Evolutionary conservation across 1,140 invertebrate species (phyloP).

Genomic region (Oscheius sp.): DNA sequence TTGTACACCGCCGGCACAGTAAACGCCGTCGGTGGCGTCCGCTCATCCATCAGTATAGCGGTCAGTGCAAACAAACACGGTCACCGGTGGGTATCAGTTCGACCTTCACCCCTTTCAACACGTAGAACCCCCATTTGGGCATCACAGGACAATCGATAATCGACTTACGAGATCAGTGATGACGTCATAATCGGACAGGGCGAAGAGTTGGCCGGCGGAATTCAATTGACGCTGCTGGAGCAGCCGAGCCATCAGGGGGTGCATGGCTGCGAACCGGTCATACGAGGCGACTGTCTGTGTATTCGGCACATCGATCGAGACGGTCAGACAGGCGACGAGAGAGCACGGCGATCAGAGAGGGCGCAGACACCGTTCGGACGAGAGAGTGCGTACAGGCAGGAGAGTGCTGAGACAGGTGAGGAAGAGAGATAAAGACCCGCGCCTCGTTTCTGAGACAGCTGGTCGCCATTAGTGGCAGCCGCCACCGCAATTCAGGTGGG

Average conservation of each 20-base stretch:
- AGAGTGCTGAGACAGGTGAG: not conserved
- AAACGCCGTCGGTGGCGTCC: not conserved
- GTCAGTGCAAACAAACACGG: constrained; percentile 67
- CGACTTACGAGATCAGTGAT: constrained; percentile 74
- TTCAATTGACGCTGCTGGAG: constrained; percentile 43
- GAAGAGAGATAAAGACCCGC: constrained; percentile 4
- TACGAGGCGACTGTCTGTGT: not conserved
- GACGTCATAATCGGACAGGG: constrained; percentile 78
- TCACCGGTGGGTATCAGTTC: constrained; percentile 70
- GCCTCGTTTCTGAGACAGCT: constrained; percentile 14
- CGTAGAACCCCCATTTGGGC: constrained; percentile 71
- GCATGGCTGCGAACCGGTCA: constrained; percentile 22
- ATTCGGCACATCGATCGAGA: constrained; percentile 12
- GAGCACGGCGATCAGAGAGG: not conserved
- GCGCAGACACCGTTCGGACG: not conserved
- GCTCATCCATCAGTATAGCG: constrained; percentile 12
- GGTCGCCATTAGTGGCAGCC: no score
- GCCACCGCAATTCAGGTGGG: no score
- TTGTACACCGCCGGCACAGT: no score
- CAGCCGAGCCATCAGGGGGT: constrained; percentile 41
- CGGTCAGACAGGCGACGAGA: constrained; percentile 6
- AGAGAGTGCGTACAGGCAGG: not conserved
- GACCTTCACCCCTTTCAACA: not conserved
- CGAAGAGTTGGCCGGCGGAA: constrained; percentile 82
- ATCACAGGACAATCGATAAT: not conserved